Conservation (phyloP, 35 echinoderm and acorn worm genomes). For the Acanthaster planci region DNA sequence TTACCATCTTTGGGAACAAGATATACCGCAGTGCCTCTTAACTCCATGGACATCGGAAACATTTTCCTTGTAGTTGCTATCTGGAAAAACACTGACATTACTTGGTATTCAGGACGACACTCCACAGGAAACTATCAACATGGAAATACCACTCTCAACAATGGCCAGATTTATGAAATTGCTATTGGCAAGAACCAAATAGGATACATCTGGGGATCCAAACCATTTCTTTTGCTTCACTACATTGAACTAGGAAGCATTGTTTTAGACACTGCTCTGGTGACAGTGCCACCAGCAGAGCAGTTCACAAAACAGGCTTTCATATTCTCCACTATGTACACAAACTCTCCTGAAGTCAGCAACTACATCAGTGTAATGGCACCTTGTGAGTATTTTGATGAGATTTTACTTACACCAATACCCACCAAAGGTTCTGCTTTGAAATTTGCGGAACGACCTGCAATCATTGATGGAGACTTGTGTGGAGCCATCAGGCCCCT, state of each 20-base stretch:
- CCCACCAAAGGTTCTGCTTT: background rate
- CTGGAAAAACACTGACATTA: background rate
- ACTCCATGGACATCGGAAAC: background rate
- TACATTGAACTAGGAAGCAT: background rate
- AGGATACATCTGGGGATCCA: background rate
- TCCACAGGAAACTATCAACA: background rate
- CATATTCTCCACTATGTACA: background rate
- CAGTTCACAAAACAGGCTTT: constrained; percentile 35
- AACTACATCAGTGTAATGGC: constrained; percentile 8
- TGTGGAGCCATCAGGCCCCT: constrained; percentile 18
- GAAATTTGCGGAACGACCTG: background rate
- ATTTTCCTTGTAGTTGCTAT: background rate
- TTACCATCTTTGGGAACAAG: background rate
- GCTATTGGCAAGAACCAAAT: background rate
- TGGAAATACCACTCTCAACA: background rate
- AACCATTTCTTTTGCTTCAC: constrained; percentile 4
- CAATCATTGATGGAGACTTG: background rate
- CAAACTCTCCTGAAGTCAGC: background rate
- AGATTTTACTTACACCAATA: background rate
- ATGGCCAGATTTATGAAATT: background rate
- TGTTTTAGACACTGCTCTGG: constrained; percentile 3
- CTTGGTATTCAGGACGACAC: background rate
- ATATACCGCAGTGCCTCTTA: background rate
- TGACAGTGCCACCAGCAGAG: constrained; percentile 34
- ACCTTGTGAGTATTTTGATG: constrained; percentile 12